Base-by-base conservation (phyloP, 2,797 vertebrate species). In the Siniperca undulata region DNA sequence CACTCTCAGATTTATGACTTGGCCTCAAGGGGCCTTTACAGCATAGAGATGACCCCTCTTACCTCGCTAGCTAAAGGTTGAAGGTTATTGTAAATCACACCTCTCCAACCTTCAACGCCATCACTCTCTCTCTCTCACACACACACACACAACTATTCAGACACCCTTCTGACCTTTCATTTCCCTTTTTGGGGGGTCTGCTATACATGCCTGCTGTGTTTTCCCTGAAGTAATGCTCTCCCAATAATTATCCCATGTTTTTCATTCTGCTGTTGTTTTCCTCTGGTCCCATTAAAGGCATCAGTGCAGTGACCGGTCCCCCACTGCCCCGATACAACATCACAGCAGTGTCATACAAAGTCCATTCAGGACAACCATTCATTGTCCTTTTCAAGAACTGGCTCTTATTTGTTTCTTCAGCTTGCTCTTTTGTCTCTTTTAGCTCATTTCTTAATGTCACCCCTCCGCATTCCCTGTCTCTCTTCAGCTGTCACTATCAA, bases 41-140 rank as follows among this genome's bases (percentile, higher is more conserved):
- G 87, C 70, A 81, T 48, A 70, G 78, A 81, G 69, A 80, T 12
- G 74, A 89, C 86, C 90, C 86, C 88, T 87, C 76, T 88, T 81
- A 87, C 81, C 82, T 86, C 70, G 4, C 36, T 80, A 38, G 65
- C 78, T 59, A 88, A 92, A 92, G 89, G 93, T 93, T 59, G 87
- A 92, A 92, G 89, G 93, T 93, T 89, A 85, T 84, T 86, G 91
- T 94, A 93, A 95, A 95, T 94, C 90, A 92, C 80, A 70, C 16
- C 48, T 76, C 67, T 60, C 68, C 68, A 36, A 9, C 68, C 72
- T 60, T 60, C 74, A 16, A 0, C 6, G 5, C 82, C 70, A 60
- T 62, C 84, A 75, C 80, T 67, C 87, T 24, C 38, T 16, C 77
- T 44, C 52, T n/a, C 27, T 30, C 30, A 3, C 30, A 3, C 55